A percentile compares a stretch with the other conserved stretches of the same genome.
Evolutionary conservation across 2,113 vertebrate genomes (phyloP).

Genomic region (Gallinago media): DNA sequence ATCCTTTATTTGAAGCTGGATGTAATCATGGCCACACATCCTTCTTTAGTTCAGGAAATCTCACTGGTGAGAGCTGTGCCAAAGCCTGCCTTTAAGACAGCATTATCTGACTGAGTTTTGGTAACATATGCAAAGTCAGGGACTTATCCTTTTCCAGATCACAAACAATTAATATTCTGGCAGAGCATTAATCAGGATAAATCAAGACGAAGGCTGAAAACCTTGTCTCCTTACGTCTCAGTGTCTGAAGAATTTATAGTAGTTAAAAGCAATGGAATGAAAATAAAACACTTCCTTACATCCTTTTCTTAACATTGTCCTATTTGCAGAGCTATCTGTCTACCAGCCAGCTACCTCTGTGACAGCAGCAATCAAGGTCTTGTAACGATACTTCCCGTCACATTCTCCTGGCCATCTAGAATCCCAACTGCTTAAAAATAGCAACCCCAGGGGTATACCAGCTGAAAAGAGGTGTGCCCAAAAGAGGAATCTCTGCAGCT

Average conservation of each 20-base stretch:
- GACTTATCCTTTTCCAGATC: slow-evolving; percentile 19
- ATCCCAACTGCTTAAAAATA: background rate
- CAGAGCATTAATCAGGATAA: slow-evolving; percentile 19
- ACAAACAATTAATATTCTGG: slow-evolving; percentile 47
- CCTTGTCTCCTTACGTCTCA: background rate
- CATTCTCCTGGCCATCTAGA: background rate
- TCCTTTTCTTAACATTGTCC: background rate
- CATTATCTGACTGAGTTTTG: background rate
- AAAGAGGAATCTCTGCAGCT: background rate
- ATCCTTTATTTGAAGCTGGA: background rate
- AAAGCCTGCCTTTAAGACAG: background rate
- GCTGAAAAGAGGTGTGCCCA: background rate
- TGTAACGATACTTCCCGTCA: background rate
- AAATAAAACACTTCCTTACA: slow-evolving; percentile 37
- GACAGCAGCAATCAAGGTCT: background rate
- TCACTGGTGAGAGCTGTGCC: background rate
- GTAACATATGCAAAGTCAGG: slow-evolving; percentile 31
- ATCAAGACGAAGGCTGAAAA: background rate
- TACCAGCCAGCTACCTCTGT: background rate
- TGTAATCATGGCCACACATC: background rate
- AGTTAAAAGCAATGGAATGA: slow-evolving; percentile 15
- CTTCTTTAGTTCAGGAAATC: background rate
- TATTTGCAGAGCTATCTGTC: background rate
- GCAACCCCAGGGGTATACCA: background rate
- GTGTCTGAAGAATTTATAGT: slow-evolving; percentile 18